These are phyloP conservation scores for Keiferia lycopersicella DNA, from an alignment of 2,888 invertebrate species.

Conservation along the genomic window DNA sequence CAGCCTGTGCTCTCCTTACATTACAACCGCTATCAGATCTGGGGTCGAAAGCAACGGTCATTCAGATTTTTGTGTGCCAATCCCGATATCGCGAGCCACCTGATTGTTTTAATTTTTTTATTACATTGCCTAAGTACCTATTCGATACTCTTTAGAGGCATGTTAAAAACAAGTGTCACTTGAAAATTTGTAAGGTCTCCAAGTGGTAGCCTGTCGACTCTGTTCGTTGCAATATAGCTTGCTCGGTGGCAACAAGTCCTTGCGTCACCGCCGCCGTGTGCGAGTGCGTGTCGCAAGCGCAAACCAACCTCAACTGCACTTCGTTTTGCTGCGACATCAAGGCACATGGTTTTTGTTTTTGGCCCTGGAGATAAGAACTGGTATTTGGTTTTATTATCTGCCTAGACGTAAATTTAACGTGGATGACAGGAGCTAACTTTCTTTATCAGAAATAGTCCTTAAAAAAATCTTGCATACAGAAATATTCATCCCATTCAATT, in stretches of 20 bases:
- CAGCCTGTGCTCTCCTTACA: background rate
- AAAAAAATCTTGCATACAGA: no score
- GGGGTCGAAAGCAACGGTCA: background rate
- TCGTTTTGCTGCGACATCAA: no score
- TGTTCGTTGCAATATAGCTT: background rate
- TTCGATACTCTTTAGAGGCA: no score
- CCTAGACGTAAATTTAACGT: no score
- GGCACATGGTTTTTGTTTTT: no score
- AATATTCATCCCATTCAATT: background rate
- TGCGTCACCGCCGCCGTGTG: constrained; percentile 9
- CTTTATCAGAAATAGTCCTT: no score
- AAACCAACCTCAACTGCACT: background rate
- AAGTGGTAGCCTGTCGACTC: background rate
- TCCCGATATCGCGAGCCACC: background rate
- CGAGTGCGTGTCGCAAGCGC: constrained; percentile 1
- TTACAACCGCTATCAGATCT: background rate
- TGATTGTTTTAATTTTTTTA: background rate
- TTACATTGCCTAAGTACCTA: no score
- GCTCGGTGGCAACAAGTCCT: constrained; percentile 19
- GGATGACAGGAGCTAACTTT: no score
- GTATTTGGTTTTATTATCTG: background rate
- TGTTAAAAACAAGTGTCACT: no score
- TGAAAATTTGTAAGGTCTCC: no score
- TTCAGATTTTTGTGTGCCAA: background rate
- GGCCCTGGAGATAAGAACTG: no score